phyloP scores from a whole-genome alignment of 1,140 invertebrate species.

The Drosophila mayri region DNA sequence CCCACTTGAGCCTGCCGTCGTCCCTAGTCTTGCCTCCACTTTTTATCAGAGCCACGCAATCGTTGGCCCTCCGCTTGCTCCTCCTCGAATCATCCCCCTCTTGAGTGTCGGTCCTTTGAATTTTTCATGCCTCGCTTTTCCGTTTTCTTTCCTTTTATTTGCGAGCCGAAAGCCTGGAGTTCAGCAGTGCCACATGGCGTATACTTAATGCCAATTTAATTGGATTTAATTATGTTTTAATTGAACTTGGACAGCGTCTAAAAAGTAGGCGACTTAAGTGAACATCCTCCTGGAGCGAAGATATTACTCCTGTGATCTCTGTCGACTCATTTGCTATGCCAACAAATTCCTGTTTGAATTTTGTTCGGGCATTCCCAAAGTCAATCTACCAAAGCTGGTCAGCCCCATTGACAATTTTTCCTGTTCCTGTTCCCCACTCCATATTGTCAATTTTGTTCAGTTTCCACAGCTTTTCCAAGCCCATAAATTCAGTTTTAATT shows the following conservation, averaged over 20 bases:
- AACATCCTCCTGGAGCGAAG: not conserved
- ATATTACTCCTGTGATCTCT: slow-evolving; percentile 14
- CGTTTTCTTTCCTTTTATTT: slow-evolving; percentile 10
- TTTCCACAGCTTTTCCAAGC: slow-evolving; percentile 46
- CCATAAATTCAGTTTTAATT: slow-evolving; percentile 52
- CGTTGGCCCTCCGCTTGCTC: slow-evolving; percentile 8
- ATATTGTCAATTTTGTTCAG: slow-evolving; percentile 10
- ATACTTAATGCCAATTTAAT: slow-evolving; percentile 69
- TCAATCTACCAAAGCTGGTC: slow-evolving; percentile 18
- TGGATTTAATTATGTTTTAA: slow-evolving; percentile 73
- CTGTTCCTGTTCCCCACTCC: not conserved
- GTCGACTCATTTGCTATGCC: slow-evolving; percentile 15
- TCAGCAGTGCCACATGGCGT: slow-evolving; percentile 39
- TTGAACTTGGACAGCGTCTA: slow-evolving; percentile 27
- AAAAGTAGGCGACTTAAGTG: slow-evolving; percentile 11
- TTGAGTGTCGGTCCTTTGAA: slow-evolving; percentile 46
- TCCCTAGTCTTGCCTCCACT: slow-evolving; percentile 19
- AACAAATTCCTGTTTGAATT: slow-evolving; percentile 7
- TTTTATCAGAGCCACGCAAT: slow-evolving; percentile 60
- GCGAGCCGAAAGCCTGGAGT: slow-evolving; percentile 36
- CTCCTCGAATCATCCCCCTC: slow-evolving; percentile 18
- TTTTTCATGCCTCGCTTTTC: slow-evolving; percentile 56
- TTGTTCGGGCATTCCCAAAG: not conserved
- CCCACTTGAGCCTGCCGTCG: slow-evolving; percentile 21
- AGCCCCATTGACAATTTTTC: slow-evolving; percentile 70